phyloP scores from a whole-genome alignment of 1,140 invertebrate genomes.

The Drosophila watanabei region DNA sequence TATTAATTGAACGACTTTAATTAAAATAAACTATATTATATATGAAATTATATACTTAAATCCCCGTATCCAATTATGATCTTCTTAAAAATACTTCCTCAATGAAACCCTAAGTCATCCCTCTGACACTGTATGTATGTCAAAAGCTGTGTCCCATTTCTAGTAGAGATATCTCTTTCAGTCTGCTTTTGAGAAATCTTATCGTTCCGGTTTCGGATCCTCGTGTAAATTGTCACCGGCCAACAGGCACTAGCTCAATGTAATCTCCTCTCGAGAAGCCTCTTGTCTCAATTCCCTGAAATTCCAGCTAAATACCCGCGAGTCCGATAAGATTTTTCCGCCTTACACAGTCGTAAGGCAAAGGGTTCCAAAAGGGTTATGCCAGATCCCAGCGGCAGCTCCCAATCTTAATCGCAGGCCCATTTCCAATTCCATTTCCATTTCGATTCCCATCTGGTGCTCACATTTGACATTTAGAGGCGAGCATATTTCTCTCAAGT shows the following conservation, averaged over 20 bases:
- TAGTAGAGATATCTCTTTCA: background rate
- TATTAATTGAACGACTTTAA: too few species aligned
- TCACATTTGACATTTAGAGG: constrained; percentile 83
- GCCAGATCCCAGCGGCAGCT: constrained; percentile 33
- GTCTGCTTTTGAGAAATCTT: background rate
- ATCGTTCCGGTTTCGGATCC: constrained; percentile 4
- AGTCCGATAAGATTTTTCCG: constrained; percentile 78
- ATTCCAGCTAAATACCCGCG: constrained; percentile 78
- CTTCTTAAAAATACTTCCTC: background rate
- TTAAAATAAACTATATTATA: too few species aligned
- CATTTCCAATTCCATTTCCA: constrained; percentile 58
- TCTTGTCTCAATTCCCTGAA: constrained; percentile 41
- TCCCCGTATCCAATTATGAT: constrained; percentile 18
- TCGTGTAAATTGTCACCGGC: constrained; percentile 65
- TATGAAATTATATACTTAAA: too few species aligned
- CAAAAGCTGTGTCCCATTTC: constrained; percentile 8
- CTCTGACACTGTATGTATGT: constrained; percentile 1
- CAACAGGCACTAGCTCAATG: constrained; percentile 68
- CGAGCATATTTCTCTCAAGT: constrained; percentile 79
- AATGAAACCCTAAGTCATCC: background rate
- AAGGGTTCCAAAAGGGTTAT: constrained; percentile 5
- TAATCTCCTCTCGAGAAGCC: constrained; percentile 36
- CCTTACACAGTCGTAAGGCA: constrained; percentile 20
- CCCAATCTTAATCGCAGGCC: constrained; percentile 37
- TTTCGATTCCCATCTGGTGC: constrained; percentile 66